Percentiles rank a stretch among this genome's conserved stretches.
Conservation (phyloP, 2,113 vertebrate species). For the Sitta europaea region DNA sequence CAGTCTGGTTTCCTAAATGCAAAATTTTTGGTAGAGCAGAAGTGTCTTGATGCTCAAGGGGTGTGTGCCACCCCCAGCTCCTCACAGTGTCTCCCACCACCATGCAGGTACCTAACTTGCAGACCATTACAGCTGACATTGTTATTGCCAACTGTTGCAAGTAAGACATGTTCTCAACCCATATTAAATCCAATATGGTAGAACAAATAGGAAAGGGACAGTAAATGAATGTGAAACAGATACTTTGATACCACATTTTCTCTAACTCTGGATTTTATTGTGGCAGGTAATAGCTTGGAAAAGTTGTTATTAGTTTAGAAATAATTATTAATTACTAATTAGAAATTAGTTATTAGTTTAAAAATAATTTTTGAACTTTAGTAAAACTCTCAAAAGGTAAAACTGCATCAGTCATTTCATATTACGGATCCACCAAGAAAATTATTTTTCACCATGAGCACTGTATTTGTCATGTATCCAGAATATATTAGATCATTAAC, state of each 20-base stretch:
- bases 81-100: neutral
- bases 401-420: neutral
- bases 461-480: neutral
- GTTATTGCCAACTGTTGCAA: neutral
- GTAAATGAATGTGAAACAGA: neutral
- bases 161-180: neutral
- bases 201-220: neutral
- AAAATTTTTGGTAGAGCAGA: neutral
- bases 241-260: neutral
- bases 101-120: neutral
- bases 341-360: neutral
- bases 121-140: neutral
- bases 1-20: neutral
- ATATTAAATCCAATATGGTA: neutral
- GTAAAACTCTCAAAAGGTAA: neutral
- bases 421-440: neutral
- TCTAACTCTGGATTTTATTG: neutral
- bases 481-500: neutral
- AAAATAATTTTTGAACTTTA: neutral
- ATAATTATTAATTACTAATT: too few species aligned
- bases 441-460: fast-evolving
- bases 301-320: neutral
- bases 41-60: fast-evolving
- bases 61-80: neutral
- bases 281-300: neutral